Base-by-base conservation (phyloP, 2,888 invertebrate species). In the Eulithis prunata region DNA sequence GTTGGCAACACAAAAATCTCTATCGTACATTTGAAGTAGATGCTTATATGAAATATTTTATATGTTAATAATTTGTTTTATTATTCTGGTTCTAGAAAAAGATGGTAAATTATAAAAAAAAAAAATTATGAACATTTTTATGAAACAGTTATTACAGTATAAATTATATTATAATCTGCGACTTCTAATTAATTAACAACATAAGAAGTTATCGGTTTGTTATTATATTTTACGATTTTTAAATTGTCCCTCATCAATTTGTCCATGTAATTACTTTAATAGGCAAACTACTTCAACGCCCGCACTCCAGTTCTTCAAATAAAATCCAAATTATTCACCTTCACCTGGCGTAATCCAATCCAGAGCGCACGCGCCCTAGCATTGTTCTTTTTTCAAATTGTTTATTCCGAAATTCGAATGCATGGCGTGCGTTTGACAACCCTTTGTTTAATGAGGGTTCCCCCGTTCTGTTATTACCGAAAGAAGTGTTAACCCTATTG, bases 271-370 rank as follows among this genome's bases (percentile, higher is more conserved):
- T 60, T 65, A 60, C 36, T 57, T 21, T 57, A 65, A 57, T 65
- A 60, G 32, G 56, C 46, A 45, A 53, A 64, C 13, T 13, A 54
- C 14, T 46, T 4, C 49, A 8, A 6, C 45, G 32, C 46, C 56
- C 56, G 14, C 43, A 62, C 58, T 66, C 32, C 21, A 46, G 8
- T 14, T 53, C 13, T 13, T 57, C 52, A 53, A 57, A 52, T 62
- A 55, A 64, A 60, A 60, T 57, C 61, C 57, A 43, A 66, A 61
- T 66, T 49, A 49, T n/a, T 38, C 51, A 43, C 71, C 72, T 76
- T 75, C 77, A 74, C 78, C 76, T 77, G 78, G 79, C 66, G 68
- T 61, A 68, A 64, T 62, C 51, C 59, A 70, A 70, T 70, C 67
- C 64, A 64, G 52, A 52, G 64, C 78, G 80, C 78, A 76, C 71